Evolutionary conservation across 2,797 vertebrate genomes (phyloP), one percentile per base, ranked within the genome.

Genomic region (Centroberyx gerrardi): DNA sequence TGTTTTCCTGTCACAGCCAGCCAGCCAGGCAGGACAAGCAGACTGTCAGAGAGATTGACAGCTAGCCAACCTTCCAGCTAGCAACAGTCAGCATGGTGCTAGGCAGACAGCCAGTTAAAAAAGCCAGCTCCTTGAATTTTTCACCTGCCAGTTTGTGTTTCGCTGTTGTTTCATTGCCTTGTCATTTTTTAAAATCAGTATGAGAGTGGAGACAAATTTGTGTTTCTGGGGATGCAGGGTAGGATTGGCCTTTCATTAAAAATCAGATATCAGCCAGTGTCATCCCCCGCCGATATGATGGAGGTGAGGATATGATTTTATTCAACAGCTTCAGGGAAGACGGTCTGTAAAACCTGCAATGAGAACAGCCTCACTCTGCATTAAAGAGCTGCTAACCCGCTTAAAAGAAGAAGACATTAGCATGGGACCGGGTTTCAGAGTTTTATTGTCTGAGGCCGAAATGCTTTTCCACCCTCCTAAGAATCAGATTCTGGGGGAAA

Each of bases 131-230:
- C 27, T 75, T 76, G 60, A 68, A 69, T 78, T 62, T 78, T 71
- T 67, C 66, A 68, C 86, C 83, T 76, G 77, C 59, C 67, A 61
- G 74, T 84, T 80, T 76, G 61, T 64, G 66, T 91, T 91, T 87
- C 79, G 68, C 22, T n/a, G n/a, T 42, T 48, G 54, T 76, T 87
- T 88, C 82, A 81, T 85, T 82, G 79, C 6, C 29, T 54, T 22
- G 33, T 75, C 36, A n/a, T 54, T 84, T 84, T 8, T 53, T 82
- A 79, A 75, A 74, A 64, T 56, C 76, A 44, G 27, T 18, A 28
- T 60, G n/a, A 77, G 31, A 42, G 8, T 13, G 6, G 70, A 69
- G 77, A 85, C 82, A 82, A 63, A 73, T 62, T 52, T 59, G 48
- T 82, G 64, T 76, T 77, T 72, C 42, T 53, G 22, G 53, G 80